phyloP scores from a whole-genome alignment of 2,113 vertebrate species.

The Catharus fuscescens region DNA sequence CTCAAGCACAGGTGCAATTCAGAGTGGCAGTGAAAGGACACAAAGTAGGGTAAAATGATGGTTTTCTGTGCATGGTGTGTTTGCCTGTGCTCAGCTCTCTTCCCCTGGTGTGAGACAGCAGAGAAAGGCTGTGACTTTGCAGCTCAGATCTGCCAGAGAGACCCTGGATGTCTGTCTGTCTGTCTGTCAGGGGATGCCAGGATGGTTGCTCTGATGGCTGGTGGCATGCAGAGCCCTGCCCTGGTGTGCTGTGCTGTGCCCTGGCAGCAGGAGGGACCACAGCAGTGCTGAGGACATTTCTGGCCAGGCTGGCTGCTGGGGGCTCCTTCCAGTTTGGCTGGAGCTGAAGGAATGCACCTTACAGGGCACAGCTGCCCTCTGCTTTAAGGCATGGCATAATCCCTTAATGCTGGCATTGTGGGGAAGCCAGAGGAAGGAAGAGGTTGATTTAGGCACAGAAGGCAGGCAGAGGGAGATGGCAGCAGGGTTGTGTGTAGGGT shows the following conservation, averaged over 20 bases:
- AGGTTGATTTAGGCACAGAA: background rate
- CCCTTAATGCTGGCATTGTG: background rate
- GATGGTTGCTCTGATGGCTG: background rate
- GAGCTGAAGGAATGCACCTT: background rate
- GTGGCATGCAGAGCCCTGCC: fast-evolving
- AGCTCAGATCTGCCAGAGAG: background rate
- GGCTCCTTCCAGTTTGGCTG: background rate
- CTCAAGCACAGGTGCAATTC: background rate
- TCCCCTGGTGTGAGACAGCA: background rate
- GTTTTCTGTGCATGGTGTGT: background rate
- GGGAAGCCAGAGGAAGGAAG: background rate
- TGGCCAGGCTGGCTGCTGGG: background rate
- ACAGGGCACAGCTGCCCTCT: background rate
- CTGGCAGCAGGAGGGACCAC: background rate
- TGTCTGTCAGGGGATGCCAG: background rate
- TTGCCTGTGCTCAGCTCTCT: background rate
- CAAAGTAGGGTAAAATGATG: background rate
- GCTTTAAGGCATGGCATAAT: background rate
- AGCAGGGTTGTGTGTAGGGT: background rate
- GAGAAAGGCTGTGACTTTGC: background rate
- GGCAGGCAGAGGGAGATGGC: background rate
- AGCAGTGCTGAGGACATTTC: background rate
- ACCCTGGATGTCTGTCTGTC: background rate
- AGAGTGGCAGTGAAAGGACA: background rate
- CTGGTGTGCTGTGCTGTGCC: background rate